A percentile compares a stretch with the other conserved stretches of the same genome.
phyloP scores from a whole-genome alignment of 2,888 invertebrate genomes.

The Sphecodes monilicornis region DNA sequence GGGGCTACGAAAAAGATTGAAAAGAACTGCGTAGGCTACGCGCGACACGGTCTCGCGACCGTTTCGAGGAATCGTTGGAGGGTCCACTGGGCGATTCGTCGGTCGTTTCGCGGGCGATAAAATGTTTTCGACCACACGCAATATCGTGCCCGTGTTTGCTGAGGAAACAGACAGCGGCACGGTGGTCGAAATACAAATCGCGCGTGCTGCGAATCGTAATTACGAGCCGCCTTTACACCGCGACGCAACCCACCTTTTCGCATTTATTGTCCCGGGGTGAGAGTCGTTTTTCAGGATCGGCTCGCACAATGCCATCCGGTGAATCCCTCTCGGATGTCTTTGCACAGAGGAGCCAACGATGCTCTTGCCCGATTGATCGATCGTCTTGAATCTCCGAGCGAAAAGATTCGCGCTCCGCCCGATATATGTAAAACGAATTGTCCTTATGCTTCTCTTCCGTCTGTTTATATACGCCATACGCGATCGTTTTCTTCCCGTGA shows the following conservation, averaged over 20 bases:
- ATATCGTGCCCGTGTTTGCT: constrained; percentile 63
- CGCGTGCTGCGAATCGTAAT: constrained; percentile 62
- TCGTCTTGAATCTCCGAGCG: constrained; percentile 28
- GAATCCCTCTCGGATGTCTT: not conserved
- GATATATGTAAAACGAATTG: constrained; percentile 20
- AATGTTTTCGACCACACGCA: constrained; percentile 69
- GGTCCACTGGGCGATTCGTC: constrained; percentile 33
- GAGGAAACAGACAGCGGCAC: constrained; percentile 58
- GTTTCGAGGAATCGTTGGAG: constrained; percentile 46
- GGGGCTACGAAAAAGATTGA: constrained; percentile 15
- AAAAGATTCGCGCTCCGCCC: constrained; percentile 12
- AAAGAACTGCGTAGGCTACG: constrained; percentile 42
- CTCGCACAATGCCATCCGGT: constrained; percentile 30
- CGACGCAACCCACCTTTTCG: not conserved
- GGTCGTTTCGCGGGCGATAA: constrained; percentile 47
- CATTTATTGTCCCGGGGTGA: constrained; percentile 2
- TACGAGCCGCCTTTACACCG: constrained; percentile 18
- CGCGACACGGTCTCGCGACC: constrained; percentile 8
- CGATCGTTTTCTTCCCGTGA: not conserved
- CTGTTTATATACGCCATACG: not conserved
- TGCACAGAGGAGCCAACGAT: constrained; percentile 15
- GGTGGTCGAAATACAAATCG: constrained; percentile 48
- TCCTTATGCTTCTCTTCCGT: not conserved
- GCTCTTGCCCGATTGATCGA: constrained; percentile 25
- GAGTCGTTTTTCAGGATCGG: constrained; percentile 10